These are phyloP conservation scores for Sycobia sp. DNA, from an alignment of 1,140 invertebrate species.

Conservation along the genomic window DNA sequence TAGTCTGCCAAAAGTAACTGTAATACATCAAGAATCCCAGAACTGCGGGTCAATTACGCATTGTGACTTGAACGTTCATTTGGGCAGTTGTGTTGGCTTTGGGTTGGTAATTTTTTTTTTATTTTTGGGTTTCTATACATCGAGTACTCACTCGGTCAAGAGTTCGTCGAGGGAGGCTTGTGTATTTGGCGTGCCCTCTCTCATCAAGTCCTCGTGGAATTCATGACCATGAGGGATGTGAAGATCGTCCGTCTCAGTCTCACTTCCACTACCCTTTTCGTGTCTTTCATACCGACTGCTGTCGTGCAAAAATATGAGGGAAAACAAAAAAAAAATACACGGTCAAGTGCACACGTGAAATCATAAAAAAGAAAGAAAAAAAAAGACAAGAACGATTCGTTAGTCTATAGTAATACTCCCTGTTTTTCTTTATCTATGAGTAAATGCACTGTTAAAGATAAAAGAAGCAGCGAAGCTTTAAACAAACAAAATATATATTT, in stretches of 20 bases:
- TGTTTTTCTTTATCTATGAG: neutral
- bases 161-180: slow-evolving; percentile 59
- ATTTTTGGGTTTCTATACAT: slow-evolving; percentile 38
- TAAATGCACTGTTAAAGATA: slow-evolving; percentile 2
- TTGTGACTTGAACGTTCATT: no score
- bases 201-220: slow-evolving; percentile 55
- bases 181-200: slow-evolving; percentile 52
- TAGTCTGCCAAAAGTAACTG: slow-evolving; percentile 19
- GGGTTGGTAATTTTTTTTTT: no score
- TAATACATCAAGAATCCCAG: no score
- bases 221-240: slow-evolving; percentile 55
- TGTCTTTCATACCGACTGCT: slow-evolving; percentile 59
- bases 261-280: slow-evolving; percentile 61
- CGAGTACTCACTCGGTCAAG: slow-evolving; percentile 65
- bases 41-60: no score
- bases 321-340: slow-evolving; percentile 30
- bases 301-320: slow-evolving; percentile 46
- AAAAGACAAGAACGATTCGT: no score
- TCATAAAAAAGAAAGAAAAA: slow-evolving; percentile 21
- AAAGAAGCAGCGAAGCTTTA: neutral
- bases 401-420: no score
- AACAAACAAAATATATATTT: neutral
- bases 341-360: slow-evolving; percentile 25
- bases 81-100: no score
- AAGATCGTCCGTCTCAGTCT: slow-evolving; percentile 60